These are phyloP conservation scores for Pachydiplax longipennis DNA, from an alignment of 2,888 invertebrate genomes.

Conservation along the genomic window DNA sequence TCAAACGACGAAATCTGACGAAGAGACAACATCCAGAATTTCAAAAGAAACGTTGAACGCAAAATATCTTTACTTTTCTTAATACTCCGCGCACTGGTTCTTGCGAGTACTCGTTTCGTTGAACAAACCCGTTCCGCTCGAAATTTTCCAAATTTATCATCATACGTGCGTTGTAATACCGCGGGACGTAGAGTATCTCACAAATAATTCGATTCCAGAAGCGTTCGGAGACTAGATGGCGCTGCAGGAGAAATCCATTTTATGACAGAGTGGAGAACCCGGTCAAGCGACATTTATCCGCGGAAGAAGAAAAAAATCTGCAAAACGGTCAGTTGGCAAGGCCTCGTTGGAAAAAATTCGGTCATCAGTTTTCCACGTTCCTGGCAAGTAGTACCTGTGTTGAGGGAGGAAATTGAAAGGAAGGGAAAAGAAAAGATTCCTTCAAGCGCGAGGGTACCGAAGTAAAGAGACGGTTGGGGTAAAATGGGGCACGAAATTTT, in stretches of 20 bases:
- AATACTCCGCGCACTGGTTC: too few relatives aligned
- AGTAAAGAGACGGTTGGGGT: neutral
- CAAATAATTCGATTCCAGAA: too few relatives aligned
- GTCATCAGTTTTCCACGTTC: neutral
- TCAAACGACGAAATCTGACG: too few relatives aligned
- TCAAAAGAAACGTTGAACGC: too few relatives aligned
- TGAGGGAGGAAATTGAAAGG: neutral
- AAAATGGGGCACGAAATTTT: neutral
- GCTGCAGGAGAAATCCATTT: neutral
- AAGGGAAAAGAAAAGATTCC: neutral
- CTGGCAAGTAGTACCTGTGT: neutral
- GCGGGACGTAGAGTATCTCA: too few relatives aligned
- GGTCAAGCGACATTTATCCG: neutral
- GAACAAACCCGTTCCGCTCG: too few relatives aligned
- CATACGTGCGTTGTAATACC: too few relatives aligned
- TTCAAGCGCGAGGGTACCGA: neutral
- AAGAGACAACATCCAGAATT: too few relatives aligned
- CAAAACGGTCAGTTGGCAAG: neutral
- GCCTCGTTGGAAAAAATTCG: neutral
- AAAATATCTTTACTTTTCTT: too few relatives aligned
- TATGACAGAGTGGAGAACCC: neutral
- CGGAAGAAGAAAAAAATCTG: neutral
- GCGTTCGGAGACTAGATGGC: neutral
- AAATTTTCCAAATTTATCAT: too few relatives aligned
- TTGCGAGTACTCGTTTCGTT: too few relatives aligned